phyloP scores from a whole-genome alignment of 2,888 invertebrate species.

The Mesopsocus fuscifrons region DNA sequence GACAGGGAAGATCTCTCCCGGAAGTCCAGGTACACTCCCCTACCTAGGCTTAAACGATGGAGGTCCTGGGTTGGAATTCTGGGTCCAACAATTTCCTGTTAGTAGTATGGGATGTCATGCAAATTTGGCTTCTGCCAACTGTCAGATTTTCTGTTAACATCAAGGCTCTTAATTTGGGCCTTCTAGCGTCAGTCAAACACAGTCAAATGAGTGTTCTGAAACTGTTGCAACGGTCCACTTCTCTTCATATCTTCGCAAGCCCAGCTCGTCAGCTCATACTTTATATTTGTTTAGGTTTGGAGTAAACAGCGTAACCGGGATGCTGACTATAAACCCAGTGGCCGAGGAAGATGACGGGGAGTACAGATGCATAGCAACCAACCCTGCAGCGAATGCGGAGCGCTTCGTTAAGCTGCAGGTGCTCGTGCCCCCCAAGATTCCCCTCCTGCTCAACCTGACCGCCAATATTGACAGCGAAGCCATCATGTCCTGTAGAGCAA shows the following conservation, averaged over 20 bases:
- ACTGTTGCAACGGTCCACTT: not conserved
- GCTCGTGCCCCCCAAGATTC: slow-evolving; percentile 60
- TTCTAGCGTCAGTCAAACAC: too few relatives aligned
- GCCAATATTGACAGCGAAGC: slow-evolving; percentile 39
- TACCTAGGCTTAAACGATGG: too few relatives aligned
- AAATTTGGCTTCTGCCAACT: too few relatives aligned
- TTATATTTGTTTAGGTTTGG: slow-evolving; percentile 27
- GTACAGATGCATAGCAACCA: slow-evolving; percentile 64
- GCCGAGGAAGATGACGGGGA: slow-evolving; percentile 59
- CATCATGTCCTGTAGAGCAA: slow-evolving; percentile 53
- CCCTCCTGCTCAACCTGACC: slow-evolving; percentile 55
- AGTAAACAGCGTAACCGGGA: slow-evolving; percentile 50
- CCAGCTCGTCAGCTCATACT: too few relatives aligned
- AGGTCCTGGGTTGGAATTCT: too few relatives aligned
- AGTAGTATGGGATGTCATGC: too few relatives aligned
- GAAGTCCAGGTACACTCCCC: not conserved
- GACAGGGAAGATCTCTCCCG: not conserved
- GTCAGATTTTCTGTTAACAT: too few relatives aligned
- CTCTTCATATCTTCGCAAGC: not conserved
- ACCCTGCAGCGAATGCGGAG: slow-evolving; percentile 54
- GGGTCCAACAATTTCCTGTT: too few relatives aligned
- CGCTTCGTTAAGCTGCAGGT: slow-evolving; percentile 46
- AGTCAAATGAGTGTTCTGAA: not conserved
- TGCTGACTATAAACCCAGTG: slow-evolving; percentile 31
- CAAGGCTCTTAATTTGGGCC: too few relatives aligned